phyloP scores from a whole-genome alignment of 2,113 vertebrate genomes.

The Hippocampus barbouri region DNA sequence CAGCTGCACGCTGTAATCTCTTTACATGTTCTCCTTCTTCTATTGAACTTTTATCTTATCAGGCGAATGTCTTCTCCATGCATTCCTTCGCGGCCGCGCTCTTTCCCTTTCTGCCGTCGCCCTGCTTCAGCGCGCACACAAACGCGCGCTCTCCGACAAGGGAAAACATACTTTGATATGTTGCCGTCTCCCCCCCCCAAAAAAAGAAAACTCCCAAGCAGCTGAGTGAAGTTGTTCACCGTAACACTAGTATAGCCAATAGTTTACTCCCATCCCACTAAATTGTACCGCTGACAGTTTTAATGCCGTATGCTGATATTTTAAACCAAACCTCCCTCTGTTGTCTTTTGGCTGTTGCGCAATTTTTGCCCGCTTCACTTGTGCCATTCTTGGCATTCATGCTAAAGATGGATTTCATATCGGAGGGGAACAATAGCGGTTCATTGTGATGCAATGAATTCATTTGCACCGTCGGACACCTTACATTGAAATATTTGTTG shows the following conservation, averaged over 20 bases:
- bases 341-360: background rate
- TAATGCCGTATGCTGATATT: background rate
- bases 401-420: too few species aligned
- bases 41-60: conserved; percentile 76
- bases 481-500: too few species aligned
- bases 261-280: conserved; percentile 1
- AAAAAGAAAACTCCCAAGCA: conserved; percentile 26
- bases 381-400: background rate
- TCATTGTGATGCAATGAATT: too few species aligned
- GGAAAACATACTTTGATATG: conserved; percentile 51
- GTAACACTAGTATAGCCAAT: conserved; percentile 13
- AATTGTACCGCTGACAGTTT: background rate
- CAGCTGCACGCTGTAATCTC: conserved; percentile 74
- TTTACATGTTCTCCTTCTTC: conserved; percentile 72
- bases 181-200: conserved; percentile 24
- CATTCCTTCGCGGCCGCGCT: conserved; percentile 61
- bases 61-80: conserved; percentile 62
- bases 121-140: conserved; percentile 47
- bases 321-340: background rate
- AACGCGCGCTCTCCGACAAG: conserved; percentile 33
- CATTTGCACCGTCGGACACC: too few species aligned
- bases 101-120: conserved; percentile 45
- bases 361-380: background rate
- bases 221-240: conserved; percentile 7
- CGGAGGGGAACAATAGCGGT: too few species aligned